Evolutionary conservation across 1,140 invertebrate species (phyloP).

Genomic region (Drosophila pandora): DNA sequence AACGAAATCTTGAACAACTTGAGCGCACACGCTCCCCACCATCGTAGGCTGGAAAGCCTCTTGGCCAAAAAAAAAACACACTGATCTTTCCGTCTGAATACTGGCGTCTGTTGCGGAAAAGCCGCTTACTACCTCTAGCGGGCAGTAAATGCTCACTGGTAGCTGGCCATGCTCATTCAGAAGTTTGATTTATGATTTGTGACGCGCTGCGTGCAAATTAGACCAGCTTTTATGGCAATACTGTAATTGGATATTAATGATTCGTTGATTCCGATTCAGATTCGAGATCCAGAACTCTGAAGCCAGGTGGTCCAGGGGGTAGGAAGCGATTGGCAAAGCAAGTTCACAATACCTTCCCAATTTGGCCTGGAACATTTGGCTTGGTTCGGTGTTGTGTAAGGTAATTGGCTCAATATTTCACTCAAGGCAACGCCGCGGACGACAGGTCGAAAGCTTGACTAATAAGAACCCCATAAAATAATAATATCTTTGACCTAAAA

Average conservation of each 20-base stretch:
- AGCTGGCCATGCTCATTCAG: slow-evolving; percentile 31
- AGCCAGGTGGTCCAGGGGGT: slow-evolving; percentile 26
- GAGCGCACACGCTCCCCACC: slow-evolving; percentile 44
- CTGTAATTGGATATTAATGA: slow-evolving; percentile 80
- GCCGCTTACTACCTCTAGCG: slow-evolving; percentile 60
- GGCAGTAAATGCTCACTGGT: slow-evolving; percentile 40
- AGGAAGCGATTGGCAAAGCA: slow-evolving; percentile 46
- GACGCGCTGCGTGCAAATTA: slow-evolving; percentile 72
- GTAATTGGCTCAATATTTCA: slow-evolving; percentile 60
- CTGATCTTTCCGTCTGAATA: slow-evolving; percentile 44
- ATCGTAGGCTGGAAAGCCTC: slow-evolving; percentile 39
- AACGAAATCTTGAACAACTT: slow-evolving; percentile 43
- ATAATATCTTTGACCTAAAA: slow-evolving; percentile 51
- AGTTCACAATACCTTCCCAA: slow-evolving; percentile 60
- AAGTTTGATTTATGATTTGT: slow-evolving; percentile 78
- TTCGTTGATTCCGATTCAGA: slow-evolving; percentile 43
- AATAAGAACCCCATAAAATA: slow-evolving; percentile 41
- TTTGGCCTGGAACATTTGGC: slow-evolving; percentile 49
- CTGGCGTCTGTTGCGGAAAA: slow-evolving; percentile 56
- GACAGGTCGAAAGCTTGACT: slow-evolving; percentile 42
- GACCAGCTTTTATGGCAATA: slow-evolving; percentile 71
- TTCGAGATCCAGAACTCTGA: slow-evolving; percentile 39
- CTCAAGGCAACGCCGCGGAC: slow-evolving; percentile 35
- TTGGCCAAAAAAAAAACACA: slow-evolving; percentile 51
- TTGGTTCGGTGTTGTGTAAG: slow-evolving; percentile 45